A percentile compares a stretch with the other conserved stretches of the same genome.
Evolutionary conservation across 2,113 vertebrate genomes (phyloP).

Genomic region (Ptilorrhoa leucosticta): DNA sequence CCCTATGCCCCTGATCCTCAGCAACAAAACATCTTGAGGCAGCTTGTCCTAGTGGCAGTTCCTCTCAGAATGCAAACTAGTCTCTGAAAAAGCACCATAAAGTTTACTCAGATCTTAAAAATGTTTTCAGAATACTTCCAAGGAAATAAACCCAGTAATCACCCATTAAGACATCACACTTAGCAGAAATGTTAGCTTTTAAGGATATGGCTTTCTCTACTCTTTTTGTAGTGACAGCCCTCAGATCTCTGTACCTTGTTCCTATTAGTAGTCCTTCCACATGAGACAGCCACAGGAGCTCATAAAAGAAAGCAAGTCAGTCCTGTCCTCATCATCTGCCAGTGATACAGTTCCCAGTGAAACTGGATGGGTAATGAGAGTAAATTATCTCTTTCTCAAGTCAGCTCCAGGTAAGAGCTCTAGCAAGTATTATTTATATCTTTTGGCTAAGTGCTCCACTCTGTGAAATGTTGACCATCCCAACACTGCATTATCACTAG

Average conservation of each 20-base stretch:
- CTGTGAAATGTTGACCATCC: neutral
- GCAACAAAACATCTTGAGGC: neutral
- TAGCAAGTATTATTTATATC: neutral
- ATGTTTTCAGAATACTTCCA: neutral
- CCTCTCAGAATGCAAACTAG: neutral
- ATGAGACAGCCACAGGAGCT: neutral
- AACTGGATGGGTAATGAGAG: neutral
- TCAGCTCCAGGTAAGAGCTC: neutral
- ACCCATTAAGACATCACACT: neutral
- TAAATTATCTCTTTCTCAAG: neutral
- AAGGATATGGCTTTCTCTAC: neutral
- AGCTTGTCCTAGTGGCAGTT: neutral
- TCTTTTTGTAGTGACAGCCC: neutral
- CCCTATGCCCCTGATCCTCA: neutral
- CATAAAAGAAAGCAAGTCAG: neutral
- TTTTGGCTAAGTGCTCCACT: neutral
- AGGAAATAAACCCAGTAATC: constrained; percentile 1
- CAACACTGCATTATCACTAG: neutral
- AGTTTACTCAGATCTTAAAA: neutral
- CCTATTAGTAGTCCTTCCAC: neutral
- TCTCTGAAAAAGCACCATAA: neutral
- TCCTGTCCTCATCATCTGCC: neutral
- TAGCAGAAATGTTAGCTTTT: neutral
- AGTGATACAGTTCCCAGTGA: neutral
- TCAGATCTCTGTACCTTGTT: neutral